These are phyloP conservation scores for Zeus faber DNA, from an alignment of 2,113 vertebrate genomes.

Conservation along the genomic window DNA sequence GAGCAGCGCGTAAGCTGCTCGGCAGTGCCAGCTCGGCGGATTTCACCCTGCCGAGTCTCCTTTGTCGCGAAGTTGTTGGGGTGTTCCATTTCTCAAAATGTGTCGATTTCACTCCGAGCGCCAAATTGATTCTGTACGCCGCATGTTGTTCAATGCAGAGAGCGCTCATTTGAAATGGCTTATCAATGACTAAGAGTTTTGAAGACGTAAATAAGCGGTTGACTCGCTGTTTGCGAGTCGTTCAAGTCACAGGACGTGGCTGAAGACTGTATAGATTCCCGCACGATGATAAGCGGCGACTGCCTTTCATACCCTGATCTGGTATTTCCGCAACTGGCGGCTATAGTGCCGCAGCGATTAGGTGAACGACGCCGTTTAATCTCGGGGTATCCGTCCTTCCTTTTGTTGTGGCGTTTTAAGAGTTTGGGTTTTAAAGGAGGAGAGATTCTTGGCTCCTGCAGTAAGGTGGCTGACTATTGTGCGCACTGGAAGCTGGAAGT, in stretches of 20 bases:
- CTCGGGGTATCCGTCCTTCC: constrained; percentile 19
- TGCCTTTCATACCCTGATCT: no score
- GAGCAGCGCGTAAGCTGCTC: constrained; percentile 61
- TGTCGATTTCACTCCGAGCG: constrained; percentile 33
- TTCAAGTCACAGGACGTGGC: constrained; percentile 22
- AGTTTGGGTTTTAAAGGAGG: constrained; percentile 18
- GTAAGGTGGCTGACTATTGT: constrained; percentile 63
- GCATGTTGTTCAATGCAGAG: constrained; percentile 16
- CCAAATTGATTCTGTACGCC: constrained; percentile 40
- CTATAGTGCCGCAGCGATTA: constrained; percentile 1
- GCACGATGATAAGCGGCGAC: no score
- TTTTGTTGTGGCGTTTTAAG: constrained; percentile 31
- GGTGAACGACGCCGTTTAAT: constrained; percentile 27
- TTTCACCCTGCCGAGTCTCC: constrained; percentile 53
- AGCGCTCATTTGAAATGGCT: constrained; percentile 36
- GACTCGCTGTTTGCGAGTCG: constrained; percentile 23
- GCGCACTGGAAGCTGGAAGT: constrained; percentile 52
- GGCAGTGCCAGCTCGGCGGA: constrained; percentile 58
- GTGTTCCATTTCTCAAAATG: constrained; percentile 56
- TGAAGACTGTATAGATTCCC: constrained; percentile 7
- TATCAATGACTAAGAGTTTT: constrained; percentile 29
- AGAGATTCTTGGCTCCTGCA: constrained; percentile 38
- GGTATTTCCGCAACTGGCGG: no score
- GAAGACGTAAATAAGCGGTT: constrained; percentile 18
- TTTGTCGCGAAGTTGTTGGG: constrained; percentile 49